These are phyloP conservation scores for Leucopsar rothschildi DNA, from an alignment of 2,113 vertebrate species.

Conservation along the genomic window DNA sequence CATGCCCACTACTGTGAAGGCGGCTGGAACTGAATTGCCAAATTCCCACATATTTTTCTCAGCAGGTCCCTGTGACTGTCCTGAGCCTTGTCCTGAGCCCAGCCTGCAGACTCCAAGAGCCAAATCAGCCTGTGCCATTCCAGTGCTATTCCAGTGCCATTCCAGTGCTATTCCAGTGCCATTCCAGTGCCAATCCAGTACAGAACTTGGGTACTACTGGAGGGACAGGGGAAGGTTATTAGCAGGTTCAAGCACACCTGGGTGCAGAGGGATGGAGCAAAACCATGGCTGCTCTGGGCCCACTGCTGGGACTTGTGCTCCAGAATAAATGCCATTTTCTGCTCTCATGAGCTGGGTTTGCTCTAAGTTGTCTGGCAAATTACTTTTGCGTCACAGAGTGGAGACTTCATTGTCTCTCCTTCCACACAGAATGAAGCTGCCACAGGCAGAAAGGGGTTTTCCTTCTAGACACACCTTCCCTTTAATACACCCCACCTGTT, in stretches of 20 bases:
- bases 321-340: not conserved
- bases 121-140: not conserved
- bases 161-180: not conserved
- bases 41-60: not conserved
- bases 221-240: not conserved
- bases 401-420: not conserved
- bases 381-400: rapidly evolving
- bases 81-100: not conserved
- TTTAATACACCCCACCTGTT: not conserved
- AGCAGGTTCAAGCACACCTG: not conserved
- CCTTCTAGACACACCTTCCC: not conserved
- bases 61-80: not conserved
- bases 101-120: rapidly evolving
- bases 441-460: not conserved
- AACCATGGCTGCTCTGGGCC: not conserved
- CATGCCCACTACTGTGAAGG: not conserved
- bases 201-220: rapidly evolving
- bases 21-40: not conserved
- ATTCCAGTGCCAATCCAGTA: rapidly evolving
- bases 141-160: not conserved
- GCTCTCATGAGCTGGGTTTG: not conserved
- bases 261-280: not conserved
- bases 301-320: rapidly evolving
- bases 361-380: not conserved
- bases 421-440: not conserved